Evolutionary conservation across 1,140 invertebrate species (phyloP).

Genomic region (Psilanteris sp.): DNA sequence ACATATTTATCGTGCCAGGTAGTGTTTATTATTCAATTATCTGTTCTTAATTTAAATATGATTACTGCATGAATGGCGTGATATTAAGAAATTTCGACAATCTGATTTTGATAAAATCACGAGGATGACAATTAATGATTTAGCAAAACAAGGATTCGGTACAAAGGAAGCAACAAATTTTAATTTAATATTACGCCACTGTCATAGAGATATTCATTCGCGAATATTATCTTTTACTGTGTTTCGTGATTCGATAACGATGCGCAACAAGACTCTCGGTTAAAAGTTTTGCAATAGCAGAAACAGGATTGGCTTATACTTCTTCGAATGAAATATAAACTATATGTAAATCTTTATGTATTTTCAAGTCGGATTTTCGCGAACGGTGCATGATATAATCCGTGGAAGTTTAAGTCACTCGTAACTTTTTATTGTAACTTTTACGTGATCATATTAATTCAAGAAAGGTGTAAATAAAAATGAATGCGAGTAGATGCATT

Average conservation of each 20-base stretch:
- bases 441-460: constrained; percentile 52
- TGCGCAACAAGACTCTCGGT: constrained; percentile 15
- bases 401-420: constrained; percentile 39
- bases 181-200: no score
- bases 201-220: constrained; percentile 18
- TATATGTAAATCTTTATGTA: constrained; percentile 66
- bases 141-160: no score
- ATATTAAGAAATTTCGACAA: no score
- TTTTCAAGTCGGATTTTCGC: constrained; percentile 54
- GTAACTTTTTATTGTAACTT: constrained; percentile 59
- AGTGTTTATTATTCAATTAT: constrained; percentile 25
- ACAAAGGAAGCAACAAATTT: no score
- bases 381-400: constrained; percentile 40
- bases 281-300: constrained; percentile 41
- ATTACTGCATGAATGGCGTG: background rate
- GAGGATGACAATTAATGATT: no score
- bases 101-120: no score
- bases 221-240: constrained; percentile 11
- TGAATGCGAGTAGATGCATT: constrained; percentile 3
- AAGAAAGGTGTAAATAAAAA: constrained; percentile 39
- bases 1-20: constrained; percentile 11
- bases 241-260: constrained; percentile 44
- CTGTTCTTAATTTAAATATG: constrained; percentile 14
- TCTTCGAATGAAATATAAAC: constrained; percentile 54
- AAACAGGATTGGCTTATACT: constrained; percentile 50